A percentile compares a stretch with the other conserved stretches of the same genome.
phyloP scores from a whole-genome alignment of 2,888 invertebrate species.

The Automeris io region DNA sequence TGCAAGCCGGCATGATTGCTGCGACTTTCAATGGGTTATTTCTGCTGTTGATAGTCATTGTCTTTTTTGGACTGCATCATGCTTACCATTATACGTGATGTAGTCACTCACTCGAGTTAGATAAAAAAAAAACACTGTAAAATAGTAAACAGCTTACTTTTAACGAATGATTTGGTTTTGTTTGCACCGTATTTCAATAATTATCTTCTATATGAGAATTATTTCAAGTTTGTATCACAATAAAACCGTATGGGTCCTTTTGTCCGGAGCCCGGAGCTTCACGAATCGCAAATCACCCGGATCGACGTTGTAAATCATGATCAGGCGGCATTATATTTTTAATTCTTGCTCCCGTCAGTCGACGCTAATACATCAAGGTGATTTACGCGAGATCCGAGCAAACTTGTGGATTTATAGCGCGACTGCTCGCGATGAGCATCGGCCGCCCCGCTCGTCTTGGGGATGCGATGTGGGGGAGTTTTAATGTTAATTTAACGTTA shows the following conservation, averaged over 20 bases:
- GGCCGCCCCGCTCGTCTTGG: slow-evolving; percentile 12
- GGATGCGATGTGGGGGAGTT: background rate
- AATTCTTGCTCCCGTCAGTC: slow-evolving; percentile 30
- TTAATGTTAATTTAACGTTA: background rate
- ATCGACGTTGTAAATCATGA: slow-evolving; percentile 8
- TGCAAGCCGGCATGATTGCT: no score
- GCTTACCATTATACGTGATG: no score
- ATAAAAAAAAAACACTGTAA: no score
- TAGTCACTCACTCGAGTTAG: no score
- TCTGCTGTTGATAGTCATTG: no score
- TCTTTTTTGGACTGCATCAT: no score
- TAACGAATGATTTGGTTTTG: no score
- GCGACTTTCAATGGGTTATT: no score
- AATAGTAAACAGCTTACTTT: no score
- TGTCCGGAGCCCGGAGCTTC: background rate
- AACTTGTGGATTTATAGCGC: slow-evolving; percentile 41
- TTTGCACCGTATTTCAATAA: no score
- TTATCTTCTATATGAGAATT: no score
- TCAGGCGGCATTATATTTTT: slow-evolving; percentile 39
- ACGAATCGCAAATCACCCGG: background rate
- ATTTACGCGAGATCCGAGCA: slow-evolving; percentile 42
- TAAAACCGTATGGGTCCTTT: background rate
- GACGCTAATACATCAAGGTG: slow-evolving; percentile 45
- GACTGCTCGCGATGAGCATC: slow-evolving; percentile 10
- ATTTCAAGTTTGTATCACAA: no score